Base-by-base conservation (phyloP, 2,888 invertebrate species). In the Orthosia gracilis region DNA sequence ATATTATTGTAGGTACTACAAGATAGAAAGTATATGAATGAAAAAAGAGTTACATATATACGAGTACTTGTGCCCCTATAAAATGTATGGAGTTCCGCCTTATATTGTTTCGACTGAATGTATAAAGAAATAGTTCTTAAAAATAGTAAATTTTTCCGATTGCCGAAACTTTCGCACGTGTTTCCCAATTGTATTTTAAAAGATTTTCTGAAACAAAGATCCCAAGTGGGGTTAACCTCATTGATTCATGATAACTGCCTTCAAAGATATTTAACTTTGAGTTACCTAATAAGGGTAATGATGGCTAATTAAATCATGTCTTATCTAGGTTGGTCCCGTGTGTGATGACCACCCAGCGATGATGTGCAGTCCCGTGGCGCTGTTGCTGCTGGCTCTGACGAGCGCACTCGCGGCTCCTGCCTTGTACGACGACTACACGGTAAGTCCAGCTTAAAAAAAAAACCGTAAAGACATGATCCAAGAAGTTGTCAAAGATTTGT, bases 391-490 rank as follows among this genome's bases (percentile, higher is more conserved):
- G 81, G 90, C 92, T 40, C 83, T 95, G 59, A 88, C 93, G 45
- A 87, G 92, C 26, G 88, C 89, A 13, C 89, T 94, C 75, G 94
- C 94, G n/a, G 93, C 93, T 4, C 93, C 95, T 3, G 84, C 92
- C 15, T 73, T 86, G 54, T 90, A 92, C 69, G 92, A 93, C 54
- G 92, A 94, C 71, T 92, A 92, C 50, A 82, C 87, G 63, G 92
- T 93, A 82, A 92, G 87, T 62, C 1, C 40, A 40, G 40, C 40
- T 40, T 31, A 31, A 31, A 31, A 31, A 7, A 31, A 31, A 31
- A 31, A 31, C 26, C 4, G 26, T 31, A 31, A 31, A 7, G 31
- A 7, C 31, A 31, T 5, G 7, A 7, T 31, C 5, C 31, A 31
- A 31, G 5, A 40, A 40, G 7, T 9, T 40, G 9, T 9, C 40